Percentiles rank a stretch among this genome's conserved stretches.
phyloP scores from a whole-genome alignment of 2,113 vertebrate species.

The Odocoileus hemionus region DNA sequence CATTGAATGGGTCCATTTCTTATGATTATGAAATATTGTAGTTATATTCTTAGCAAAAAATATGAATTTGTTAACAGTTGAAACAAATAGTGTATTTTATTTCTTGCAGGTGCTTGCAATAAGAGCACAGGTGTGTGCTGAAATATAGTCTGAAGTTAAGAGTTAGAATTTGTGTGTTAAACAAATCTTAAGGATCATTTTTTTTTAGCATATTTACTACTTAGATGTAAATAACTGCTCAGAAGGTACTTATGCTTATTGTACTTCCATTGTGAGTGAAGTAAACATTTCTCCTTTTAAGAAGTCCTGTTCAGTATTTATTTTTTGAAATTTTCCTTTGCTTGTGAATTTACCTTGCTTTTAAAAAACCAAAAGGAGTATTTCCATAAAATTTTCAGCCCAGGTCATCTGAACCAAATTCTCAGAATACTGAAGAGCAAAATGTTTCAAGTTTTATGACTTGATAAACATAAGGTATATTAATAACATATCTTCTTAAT shows the following conservation, averaged over 20 bases:
- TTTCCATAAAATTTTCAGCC: neutral
- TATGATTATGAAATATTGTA: neutral
- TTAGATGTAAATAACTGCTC: neutral
- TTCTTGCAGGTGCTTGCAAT: neutral
- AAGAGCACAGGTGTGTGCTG: neutral
- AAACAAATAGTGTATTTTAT: neutral
- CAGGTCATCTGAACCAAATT: neutral
- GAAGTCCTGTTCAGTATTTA: neutral
- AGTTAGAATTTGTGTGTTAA: neutral
- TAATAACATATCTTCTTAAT: neutral
- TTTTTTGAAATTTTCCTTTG: neutral
- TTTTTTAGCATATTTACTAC: conserved; percentile 4
- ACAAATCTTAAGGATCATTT: neutral
- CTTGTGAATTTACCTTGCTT: neutral
- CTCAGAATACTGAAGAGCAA: neutral
- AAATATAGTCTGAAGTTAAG: neutral
- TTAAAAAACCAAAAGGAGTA: neutral
- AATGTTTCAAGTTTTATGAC: neutral
- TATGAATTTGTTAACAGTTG: neutral
- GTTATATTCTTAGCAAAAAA: neutral
- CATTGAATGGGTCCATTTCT: neutral
- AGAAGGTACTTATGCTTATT: neutral
- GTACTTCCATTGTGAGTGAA: neutral
- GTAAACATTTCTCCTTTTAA: neutral
- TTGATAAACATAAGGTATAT: neutral